Evolutionary conservation across 2,888 invertebrate species (phyloP).

Genomic region (Notodonta dromedarius): DNA sequence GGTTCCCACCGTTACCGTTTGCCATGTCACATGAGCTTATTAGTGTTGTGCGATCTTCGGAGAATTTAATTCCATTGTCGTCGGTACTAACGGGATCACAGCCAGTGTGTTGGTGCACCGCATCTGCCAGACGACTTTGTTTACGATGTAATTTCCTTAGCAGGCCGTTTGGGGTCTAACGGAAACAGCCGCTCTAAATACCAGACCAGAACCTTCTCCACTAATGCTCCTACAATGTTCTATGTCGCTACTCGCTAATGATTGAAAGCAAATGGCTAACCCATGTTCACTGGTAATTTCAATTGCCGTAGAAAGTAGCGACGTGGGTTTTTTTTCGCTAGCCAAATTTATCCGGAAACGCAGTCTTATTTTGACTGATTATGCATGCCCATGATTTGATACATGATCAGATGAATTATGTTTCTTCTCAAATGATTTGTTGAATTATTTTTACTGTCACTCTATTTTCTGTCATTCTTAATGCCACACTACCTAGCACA

Average conservation of each 20-base stretch:
- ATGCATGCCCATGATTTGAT: constrained; percentile 6
- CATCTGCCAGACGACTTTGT: constrained; percentile 39
- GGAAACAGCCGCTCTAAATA: constrained; percentile 39
- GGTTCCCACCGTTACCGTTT: constrained; percentile 25
- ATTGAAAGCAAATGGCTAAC: constrained; percentile 44
- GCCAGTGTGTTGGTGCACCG: constrained; percentile 30
- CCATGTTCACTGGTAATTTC: constrained; percentile 44
- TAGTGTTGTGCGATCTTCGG: constrained; percentile 22
- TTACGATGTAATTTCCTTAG: constrained; percentile 36
- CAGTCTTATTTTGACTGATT: constrained; percentile 21
- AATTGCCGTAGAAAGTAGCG: constrained; percentile 40
- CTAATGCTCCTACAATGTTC: constrained; percentile 54
- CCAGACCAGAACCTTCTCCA: constrained; percentile 36
- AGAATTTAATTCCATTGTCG: constrained; percentile 40
- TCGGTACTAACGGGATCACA: constrained; percentile 39
- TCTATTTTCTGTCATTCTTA: not conserved
- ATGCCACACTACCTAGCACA: too few species aligned
- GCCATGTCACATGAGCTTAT: constrained; percentile 25
- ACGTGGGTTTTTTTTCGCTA: constrained; percentile 36
- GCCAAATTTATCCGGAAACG: constrained; percentile 37
- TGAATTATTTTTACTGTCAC: not conserved
- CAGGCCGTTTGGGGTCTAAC: constrained; percentile 34
- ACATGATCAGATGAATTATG: constrained; percentile 17
- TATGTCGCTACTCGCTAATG: constrained; percentile 37
- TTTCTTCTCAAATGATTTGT: constrained; percentile 12